phyloP scores from a whole-genome alignment of 1,140 invertebrate species.

The Proales similis region DNA sequence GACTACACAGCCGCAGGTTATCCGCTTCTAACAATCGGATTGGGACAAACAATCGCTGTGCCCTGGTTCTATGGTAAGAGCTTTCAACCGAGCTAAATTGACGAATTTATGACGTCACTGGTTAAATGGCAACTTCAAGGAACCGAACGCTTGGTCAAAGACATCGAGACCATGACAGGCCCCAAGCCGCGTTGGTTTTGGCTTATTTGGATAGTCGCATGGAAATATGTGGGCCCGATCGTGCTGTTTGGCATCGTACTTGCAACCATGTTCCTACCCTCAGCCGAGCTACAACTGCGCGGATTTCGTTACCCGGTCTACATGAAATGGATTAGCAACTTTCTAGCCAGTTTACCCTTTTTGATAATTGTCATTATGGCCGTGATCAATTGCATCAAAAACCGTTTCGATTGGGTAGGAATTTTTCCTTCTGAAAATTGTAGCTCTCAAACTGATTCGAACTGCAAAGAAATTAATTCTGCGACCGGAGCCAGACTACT shows the following conservation, averaged over 20 bases:
- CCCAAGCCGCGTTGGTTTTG: slow-evolving; percentile 19
- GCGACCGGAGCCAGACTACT: no score
- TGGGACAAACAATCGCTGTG: slow-evolving; percentile 15
- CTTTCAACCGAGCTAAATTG: background rate
- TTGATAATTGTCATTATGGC: no score
- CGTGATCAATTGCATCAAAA: no score
- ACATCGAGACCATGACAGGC: slow-evolving; percentile 33
- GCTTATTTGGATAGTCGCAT: slow-evolving; percentile 22
- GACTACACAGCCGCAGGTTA: slow-evolving; percentile 10
- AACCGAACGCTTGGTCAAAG: slow-evolving; percentile 19
- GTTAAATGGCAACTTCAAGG: slow-evolving; percentile 7
- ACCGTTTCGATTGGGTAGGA: no score
- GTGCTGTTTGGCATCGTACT: background rate
- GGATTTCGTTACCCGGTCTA: no score
- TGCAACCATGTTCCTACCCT: background rate
- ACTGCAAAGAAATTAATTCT: no score
- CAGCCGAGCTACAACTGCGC: no score
- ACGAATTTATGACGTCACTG: background rate
- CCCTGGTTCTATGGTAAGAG: slow-evolving; percentile 32
- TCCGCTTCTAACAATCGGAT: slow-evolving; percentile 7
- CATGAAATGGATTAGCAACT: no score
- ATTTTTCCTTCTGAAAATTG: no score
- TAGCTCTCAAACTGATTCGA: no score
- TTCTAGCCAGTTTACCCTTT: no score
- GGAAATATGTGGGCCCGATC: slow-evolving; percentile 29